Evolutionary conservation across 2,113 vertebrate genomes (phyloP).

Genomic region (Hippocampus comes): DNA sequence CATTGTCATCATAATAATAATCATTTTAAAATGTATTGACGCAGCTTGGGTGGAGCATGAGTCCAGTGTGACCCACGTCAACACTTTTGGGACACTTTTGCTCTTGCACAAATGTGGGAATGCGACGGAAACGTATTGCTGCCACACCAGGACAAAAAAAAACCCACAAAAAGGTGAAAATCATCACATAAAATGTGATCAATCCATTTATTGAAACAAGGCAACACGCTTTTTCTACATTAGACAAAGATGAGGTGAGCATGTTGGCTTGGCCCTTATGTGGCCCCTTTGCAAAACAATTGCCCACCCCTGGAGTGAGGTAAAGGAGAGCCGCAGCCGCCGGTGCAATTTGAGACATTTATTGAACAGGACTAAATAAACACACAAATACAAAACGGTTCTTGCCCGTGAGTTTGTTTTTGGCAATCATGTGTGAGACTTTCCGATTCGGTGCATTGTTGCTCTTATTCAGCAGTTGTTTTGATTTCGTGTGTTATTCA

Average conservation of each 20-base stretch:
- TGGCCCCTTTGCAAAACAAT: neutral
- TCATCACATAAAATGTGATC: too few relatives aligned
- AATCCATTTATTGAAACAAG: too few relatives aligned
- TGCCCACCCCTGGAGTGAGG: neutral
- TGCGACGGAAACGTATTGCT: neutral
- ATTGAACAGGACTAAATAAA: neutral
- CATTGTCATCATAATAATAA: neutral
- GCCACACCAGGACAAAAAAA: too few relatives aligned
- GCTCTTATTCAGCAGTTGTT: neutral
- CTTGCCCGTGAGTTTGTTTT: too few relatives aligned
- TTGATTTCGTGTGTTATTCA: neutral
- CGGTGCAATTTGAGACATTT: neutral
- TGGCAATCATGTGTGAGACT: too few relatives aligned
- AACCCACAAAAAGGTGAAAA: too few relatives aligned
- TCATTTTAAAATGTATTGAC: too few relatives aligned
- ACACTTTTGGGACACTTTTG: too few relatives aligned
- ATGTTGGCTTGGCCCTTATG: neutral
- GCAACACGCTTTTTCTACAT: too few relatives aligned
- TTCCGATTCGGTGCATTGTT: too few relatives aligned
- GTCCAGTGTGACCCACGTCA: too few relatives aligned
- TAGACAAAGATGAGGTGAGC: neutral
- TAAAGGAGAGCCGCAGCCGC: neutral
- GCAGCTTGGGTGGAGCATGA: neutral
- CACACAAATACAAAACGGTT: neutral
- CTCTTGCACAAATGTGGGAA: too few relatives aligned